phyloP scores from a whole-genome alignment of 1,140 invertebrate genomes.

The Macrosteles quadrilineatus region DNA sequence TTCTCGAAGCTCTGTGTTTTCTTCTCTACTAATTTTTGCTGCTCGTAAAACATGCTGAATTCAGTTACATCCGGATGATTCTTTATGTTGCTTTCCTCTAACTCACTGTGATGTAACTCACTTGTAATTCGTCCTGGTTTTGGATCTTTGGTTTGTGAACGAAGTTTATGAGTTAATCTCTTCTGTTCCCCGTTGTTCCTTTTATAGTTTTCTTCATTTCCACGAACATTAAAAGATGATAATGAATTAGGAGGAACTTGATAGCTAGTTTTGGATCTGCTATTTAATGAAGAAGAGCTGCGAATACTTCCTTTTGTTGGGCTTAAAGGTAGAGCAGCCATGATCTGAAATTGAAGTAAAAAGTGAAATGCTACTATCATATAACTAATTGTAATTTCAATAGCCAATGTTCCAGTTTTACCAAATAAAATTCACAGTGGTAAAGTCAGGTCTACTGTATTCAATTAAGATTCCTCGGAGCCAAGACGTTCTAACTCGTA shows the following conservation, averaged over 20 bases:
- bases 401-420: no score
- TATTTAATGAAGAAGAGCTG: neutral
- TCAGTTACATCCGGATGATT: neutral
- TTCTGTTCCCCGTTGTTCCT: conserved; percentile 13
- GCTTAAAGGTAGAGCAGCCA: neutral
- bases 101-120: neutral
- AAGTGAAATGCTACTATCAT: no score
- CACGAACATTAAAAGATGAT: neutral
- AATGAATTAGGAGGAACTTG: neutral
- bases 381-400: no score
- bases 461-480: no score
- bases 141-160: neutral
- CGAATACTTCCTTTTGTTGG: conserved; percentile 1
- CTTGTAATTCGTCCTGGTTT: neutral
- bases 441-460: no score
- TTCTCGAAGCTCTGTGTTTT: neutral
- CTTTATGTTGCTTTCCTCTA: neutral
- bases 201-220: conserved; percentile 2
- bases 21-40: neutral
- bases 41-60: conserved; percentile 22
- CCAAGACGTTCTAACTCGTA: no score
- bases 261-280: conserved; percentile 6
- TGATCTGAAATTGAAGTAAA: conserved; percentile 1
- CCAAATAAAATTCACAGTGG: no score
- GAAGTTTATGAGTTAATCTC: neutral